Conservation (phyloP, 2,797 vertebrate genomes). For the Xiphophorus birchmanni region DNA sequence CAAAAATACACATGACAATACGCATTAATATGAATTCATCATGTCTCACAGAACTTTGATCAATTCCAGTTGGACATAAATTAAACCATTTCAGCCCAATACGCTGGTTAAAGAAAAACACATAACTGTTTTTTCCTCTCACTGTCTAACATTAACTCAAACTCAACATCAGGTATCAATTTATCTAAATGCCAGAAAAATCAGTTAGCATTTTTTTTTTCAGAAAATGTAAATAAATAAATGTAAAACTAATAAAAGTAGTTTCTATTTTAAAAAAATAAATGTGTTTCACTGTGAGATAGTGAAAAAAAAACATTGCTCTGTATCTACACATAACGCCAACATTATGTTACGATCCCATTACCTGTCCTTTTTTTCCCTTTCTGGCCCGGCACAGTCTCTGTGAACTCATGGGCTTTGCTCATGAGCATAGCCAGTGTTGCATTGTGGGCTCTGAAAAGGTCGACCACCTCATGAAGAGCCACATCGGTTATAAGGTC, state of each 20-base stretch:
- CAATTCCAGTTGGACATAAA: not conserved
- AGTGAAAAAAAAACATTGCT: not conserved
- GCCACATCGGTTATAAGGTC: conserved; percentile 96
- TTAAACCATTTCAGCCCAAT: not conserved
- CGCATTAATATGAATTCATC: not conserved
- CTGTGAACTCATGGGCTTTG: conserved; percentile 88
- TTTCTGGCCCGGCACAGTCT: conserved; percentile 93
- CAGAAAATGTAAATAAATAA: not conserved
- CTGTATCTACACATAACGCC: not conserved
- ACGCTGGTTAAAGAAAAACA: not conserved
- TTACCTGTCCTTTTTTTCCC: conserved; percentile 95
- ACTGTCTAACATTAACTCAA: too few relatives aligned
- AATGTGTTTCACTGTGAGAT: not conserved
- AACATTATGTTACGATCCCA: not conserved
- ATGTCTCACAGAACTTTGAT: not conserved
- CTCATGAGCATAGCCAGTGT: conserved; percentile 97
- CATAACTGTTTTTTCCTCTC: not conserved
- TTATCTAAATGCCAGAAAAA: not conserved
- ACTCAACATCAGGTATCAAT: not conserved
- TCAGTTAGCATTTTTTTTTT: not conserved
- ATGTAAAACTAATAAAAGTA: not conserved
- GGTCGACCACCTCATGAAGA: conserved; percentile 94
- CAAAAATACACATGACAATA: conserved; percentile 2
- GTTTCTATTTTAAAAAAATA: not conserved
- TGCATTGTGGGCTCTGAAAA: conserved; percentile 94